Base-by-base conservation (phyloP, 2,888 invertebrate species). In the Sepiola atlantica region DNA sequence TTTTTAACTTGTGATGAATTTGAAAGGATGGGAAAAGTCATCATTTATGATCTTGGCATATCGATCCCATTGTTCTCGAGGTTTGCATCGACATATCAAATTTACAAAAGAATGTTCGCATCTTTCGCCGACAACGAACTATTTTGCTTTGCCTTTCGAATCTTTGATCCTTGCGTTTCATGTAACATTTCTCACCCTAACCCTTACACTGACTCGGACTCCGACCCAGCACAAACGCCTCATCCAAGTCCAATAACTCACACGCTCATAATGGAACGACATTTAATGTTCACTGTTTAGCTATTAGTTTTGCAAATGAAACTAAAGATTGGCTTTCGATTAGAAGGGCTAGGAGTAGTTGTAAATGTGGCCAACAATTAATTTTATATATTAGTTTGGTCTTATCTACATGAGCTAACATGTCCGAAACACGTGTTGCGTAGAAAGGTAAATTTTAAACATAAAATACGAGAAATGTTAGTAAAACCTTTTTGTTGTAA, bases 91-190 rank as follows among this genome's bases (percentile, higher is more conserved):
- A n/a, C n/a, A 77, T n/a, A 77, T 77, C 77, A 77, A 77, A 77
- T 77, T 77, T 77, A 77, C 77, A 77, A 77, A 77, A 77, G 77
- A 77, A 77, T n/a, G n/a, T 77, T 77, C n/a, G 77, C 77, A n/a
- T 77, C n/a, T n/a, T 77, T 77, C 77, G 77, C 2, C n/a, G 14
- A 77, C 77, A 77, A 77, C 77, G 77, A 77, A 77, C n/a, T 77
- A n/a, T 77, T 77, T 8, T 16, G 77, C 77, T 77, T 77, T 77
- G 2, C 45, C n/a, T n/a, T 77, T 32, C 3, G n/a, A 77, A 77
- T 77, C n/a, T 77, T 77, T 77, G 77, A 77, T 77, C 77, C 77
- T 32, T 14, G 77, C n/a, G n/a, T 77, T 77, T 77, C n/a, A 77
- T 77, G 45, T 45, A 45, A 45, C 45, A 2, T 45, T 45, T 16